phyloP scores from a whole-genome alignment of 2,113 vertebrate genomes.

The Boulengerochromis microlepis region DNA sequence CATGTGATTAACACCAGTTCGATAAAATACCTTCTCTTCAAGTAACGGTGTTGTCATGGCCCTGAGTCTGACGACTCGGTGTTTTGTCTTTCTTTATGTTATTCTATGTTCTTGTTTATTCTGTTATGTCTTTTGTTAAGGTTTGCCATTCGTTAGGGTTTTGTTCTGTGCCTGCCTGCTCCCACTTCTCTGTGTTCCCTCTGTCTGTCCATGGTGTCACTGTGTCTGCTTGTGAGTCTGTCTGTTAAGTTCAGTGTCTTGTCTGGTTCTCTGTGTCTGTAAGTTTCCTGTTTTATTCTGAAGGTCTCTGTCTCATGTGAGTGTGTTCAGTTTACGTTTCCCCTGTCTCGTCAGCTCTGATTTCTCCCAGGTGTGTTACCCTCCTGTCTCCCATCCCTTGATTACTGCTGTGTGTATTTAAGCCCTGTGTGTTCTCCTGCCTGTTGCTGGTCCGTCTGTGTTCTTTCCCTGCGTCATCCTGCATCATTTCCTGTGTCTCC shows the following conservation, averaged over 20 bases:
- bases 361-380: no score
- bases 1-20: fast-evolving
- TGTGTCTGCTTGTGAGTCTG: neutral
- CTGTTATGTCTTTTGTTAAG: neutral
- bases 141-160: neutral
- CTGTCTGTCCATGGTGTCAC: neutral
- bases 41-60: neutral
- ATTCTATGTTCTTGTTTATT: neutral
- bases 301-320: neutral
- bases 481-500: no score
- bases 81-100: neutral
- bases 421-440: no score
- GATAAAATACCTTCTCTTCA: neutral
- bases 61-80: fast-evolving
- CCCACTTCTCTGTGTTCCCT: neutral
- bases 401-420: no score
- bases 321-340: neutral
- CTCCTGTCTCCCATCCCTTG: no score
- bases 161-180: neutral
- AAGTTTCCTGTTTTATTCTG: neutral
- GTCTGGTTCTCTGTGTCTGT: neutral
- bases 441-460: no score
- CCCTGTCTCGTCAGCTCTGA: neutral
- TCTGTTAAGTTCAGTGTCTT: neutral
- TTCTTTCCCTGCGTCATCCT: no score